phyloP scores from a whole-genome alignment of 2,797 vertebrate species.

The Xerus rutilus region DNA sequence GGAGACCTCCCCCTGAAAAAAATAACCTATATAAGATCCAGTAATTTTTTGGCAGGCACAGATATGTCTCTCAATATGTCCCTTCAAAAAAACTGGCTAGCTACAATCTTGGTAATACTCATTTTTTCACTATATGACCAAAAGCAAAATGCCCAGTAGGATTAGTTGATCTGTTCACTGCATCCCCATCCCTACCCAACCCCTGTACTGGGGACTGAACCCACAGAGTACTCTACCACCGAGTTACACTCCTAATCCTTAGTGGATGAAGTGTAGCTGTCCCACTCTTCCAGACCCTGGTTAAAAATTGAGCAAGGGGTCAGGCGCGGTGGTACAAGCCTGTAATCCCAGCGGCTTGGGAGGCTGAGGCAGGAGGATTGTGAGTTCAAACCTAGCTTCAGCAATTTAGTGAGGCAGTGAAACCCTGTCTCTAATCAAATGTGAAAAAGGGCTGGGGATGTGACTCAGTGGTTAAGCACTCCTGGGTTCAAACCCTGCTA shows the following conservation, averaged over 20 bases:
- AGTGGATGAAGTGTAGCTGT: background rate
- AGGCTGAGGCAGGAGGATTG: too few species aligned
- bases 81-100: background rate
- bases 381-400: too few species aligned
- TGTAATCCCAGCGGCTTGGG: too few species aligned
- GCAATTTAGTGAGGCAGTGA: too few species aligned
- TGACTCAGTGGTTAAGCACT: too few species aligned
- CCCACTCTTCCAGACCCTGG: background rate
- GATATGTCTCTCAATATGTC: background rate
- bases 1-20: too few species aligned
- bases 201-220: too few species aligned
- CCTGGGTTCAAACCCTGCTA: too few species aligned
- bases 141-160: background rate
- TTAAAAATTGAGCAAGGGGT: background rate
- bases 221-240: background rate
- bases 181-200: too few species aligned
- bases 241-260: background rate
- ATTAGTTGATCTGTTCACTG: background rate
- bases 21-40: background rate
- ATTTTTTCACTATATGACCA: slow-evolving; percentile 10
- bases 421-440: too few species aligned
- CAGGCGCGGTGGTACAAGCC: too few species aligned
- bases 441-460: too few species aligned
- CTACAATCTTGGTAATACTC: background rate
- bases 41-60: background rate